Base-by-base conservation (phyloP, 2,888 invertebrate species). In the Thereva nobilitata region DNA sequence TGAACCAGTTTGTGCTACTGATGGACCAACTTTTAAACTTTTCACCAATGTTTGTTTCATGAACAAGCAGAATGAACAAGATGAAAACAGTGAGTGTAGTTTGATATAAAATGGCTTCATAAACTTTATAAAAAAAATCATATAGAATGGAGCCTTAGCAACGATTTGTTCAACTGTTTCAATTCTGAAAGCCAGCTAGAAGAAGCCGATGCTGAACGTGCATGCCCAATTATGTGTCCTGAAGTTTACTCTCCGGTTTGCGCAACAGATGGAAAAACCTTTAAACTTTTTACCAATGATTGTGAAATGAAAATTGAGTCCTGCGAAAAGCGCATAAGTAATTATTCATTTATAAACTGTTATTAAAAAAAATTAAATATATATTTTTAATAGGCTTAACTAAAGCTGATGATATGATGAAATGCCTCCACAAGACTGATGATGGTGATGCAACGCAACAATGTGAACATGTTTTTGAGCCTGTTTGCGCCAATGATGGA, bases 171-270 rank as follows among this genome's bases (percentile, higher is more conserved):
- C 23, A 23, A 23, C 23, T 23, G 23, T 23, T 23, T 23, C 2
- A 50, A 23, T 34, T 5, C 2, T 23, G 34, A 9, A 23, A 50
- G 37, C 3, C 38, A 59, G 47, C 35, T 40, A 7, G 47, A 37
- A 12, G 9, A n/a, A 56, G 5, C 3, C 0, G 5, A 8, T 23
- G 7, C 44, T 45, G 7, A 9, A n/a, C 5, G n/a, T 2, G 44
- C 4, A 45, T 45, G 44, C 10, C 44, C 44, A 45, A 8, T 10
- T 45, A 10, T 45, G 3, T 45, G 44, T 45, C 44, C 44, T 10
- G 4, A 38, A 10, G 40, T 53, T 53, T 53, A 53, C 40, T n/a
- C 6, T 38, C 53, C 53, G n/a, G 38, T 53, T 7, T 53, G 53
- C 4, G 53, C 10, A 35, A 35, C 5, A 9, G 12, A 38, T 40